Evolutionary conservation across 1,140 invertebrate genomes (phyloP).

Genomic region (Coptotermes formosanus): DNA sequence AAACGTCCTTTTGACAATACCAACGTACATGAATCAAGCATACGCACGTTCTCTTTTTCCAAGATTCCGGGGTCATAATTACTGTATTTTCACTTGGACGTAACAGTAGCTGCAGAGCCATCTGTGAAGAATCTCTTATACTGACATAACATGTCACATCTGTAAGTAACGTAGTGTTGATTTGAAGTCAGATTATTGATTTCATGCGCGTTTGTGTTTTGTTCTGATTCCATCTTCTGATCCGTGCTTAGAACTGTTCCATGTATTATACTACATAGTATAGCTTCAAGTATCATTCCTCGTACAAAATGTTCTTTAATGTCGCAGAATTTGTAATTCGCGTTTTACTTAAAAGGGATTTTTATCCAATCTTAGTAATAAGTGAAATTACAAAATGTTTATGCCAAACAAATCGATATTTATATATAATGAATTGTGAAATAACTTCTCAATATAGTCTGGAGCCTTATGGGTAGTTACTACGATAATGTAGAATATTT

Average conservation of each 20-base stretch:
- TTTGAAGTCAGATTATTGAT: not conserved
- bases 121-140: not conserved
- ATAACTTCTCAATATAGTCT: not conserved
- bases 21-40: too few species aligned
- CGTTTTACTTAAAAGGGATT: not conserved
- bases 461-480: not conserved
- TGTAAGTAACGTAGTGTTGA: not conserved
- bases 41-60: too few species aligned
- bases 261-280: too few species aligned
- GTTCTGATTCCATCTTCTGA: not conserved
- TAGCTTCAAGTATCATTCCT: not conserved
- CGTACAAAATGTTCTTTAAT: not conserved
- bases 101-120: not conserved
- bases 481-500: not conserved
- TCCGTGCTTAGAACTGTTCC: not conserved
- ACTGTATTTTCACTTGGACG: not conserved
- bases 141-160: not conserved
- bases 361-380: not conserved
- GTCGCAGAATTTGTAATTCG: not conserved
- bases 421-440: not conserved
- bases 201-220: conserved; percentile 9
- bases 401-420: not conserved
- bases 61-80: too few species aligned
- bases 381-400: not conserved
- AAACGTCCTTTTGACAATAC: too few species aligned